phyloP scores from a whole-genome alignment of 2,888 invertebrate species.

The Liodrosophila aerea region DNA sequence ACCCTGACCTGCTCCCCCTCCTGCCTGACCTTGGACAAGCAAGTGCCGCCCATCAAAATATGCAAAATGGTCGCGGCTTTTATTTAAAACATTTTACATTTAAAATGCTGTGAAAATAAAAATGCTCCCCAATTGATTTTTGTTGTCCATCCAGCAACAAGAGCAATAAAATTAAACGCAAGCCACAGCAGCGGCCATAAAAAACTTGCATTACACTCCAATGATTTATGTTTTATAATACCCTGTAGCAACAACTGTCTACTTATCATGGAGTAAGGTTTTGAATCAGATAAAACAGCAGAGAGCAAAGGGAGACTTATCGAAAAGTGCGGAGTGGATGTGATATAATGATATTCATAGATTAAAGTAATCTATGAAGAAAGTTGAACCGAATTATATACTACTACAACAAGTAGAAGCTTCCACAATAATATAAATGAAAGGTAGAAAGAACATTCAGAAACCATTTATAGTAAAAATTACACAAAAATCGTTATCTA shows the following conservation, averaged over 20 bases:
- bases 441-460: too few relatives aligned
- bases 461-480: too few relatives aligned
- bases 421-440: too few relatives aligned
- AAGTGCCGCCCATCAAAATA: constrained; percentile 46
- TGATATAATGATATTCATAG: too few relatives aligned
- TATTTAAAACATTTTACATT: constrained; percentile 51
- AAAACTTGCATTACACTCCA: constrained; percentile 44
- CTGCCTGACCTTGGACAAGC: constrained; percentile 34
- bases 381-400: too few relatives aligned
- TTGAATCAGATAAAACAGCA: neutral
- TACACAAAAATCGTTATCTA: too few relatives aligned
- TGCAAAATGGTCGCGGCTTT: constrained; percentile 29
- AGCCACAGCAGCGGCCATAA: constrained; percentile 38
- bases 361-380: too few relatives aligned
- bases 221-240: constrained; percentile 32
- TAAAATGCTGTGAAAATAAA: constrained; percentile 41
- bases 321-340: too few relatives aligned
- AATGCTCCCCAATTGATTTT: constrained; percentile 50
- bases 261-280: neutral
- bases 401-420: too few relatives aligned
- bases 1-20: neutral
- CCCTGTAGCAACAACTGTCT: constrained; percentile 10
- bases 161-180: constrained; percentile 29
- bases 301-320: constrained; percentile 1
- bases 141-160: constrained; percentile 23